A percentile compares a stretch with the other conserved stretches of the same genome.
These are phyloP conservation scores for Dexiosoma caninum DNA, from an alignment of 2,888 invertebrate genomes.

Conservation along the genomic window DNA sequence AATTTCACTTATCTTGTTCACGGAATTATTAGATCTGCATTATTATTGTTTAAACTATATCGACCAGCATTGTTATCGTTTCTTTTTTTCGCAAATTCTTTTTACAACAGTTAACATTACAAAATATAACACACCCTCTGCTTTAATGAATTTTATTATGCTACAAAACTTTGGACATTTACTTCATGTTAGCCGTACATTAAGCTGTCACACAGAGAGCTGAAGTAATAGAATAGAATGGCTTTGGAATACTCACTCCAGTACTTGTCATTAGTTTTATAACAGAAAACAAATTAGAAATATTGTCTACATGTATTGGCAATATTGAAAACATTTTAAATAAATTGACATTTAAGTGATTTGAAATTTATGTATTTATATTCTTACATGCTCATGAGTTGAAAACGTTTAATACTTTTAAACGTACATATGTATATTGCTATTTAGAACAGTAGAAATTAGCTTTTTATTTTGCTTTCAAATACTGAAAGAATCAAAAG, in stretches of 20 bases:
- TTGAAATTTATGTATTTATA: conserved; percentile 14
- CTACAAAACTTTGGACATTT: conserved; percentile 41
- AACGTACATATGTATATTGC: background rate
- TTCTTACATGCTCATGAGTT: background rate
- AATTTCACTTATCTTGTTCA: conserved; percentile 43
- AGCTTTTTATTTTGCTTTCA: too few species aligned
- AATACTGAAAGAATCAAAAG: too few species aligned
- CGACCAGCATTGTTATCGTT: conserved; percentile 29
- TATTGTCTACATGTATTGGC: conserved; percentile 22
- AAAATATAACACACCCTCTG: conserved; percentile 58
- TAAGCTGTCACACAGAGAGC: conserved; percentile 55
- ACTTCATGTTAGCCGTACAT: conserved; percentile 45
- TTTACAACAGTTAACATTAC: conserved; percentile 25
- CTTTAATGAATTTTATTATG: conserved; percentile 52
- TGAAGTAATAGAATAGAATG: conserved; percentile 29
- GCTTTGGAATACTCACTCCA: conserved; percentile 2
- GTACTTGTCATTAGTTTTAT: background rate
- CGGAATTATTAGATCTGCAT: conserved; percentile 39
- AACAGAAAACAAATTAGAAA: conserved; percentile 1
- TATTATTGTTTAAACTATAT: conserved; percentile 17
- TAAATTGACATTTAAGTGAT: conserved; percentile 36
- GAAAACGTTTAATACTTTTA: conserved; percentile 5
- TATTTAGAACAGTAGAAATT: too few species aligned
- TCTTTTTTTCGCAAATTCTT: background rate
- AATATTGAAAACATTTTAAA: conserved; percentile 32